Percentiles rank a stretch among this genome's conserved stretches.
phyloP scores from a whole-genome alignment of 1,140 invertebrate genomes.

The Drosophila ironensis region DNA sequence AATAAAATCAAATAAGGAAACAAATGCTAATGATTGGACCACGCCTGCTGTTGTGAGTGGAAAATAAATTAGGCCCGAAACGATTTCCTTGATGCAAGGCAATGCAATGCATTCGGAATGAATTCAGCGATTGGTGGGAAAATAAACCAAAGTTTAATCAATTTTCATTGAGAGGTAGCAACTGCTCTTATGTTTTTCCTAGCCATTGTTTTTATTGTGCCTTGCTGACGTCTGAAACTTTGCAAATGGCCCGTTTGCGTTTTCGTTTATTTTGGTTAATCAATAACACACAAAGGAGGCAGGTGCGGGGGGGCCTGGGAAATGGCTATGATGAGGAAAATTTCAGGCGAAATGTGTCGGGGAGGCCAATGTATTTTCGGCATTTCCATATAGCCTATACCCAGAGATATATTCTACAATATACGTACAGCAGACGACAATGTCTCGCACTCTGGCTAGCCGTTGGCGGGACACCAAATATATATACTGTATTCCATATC shows the following conservation, averaged over 20 bases:
- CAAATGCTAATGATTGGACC: constrained; percentile 33
- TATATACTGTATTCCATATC: constrained; percentile 19
- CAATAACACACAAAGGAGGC: constrained; percentile 48
- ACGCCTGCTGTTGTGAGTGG: constrained; percentile 19
- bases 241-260: constrained; percentile 12
- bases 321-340: constrained; percentile 24
- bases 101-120: constrained; percentile 24
- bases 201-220: constrained; percentile 17
- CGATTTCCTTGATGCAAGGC: constrained; percentile 25
- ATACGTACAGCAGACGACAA: constrained; percentile 50
- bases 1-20: constrained; percentile 37
- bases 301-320: neutral
- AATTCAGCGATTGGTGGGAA: neutral
- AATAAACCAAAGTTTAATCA: neutral
- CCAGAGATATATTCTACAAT: constrained; percentile 22
- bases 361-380: constrained; percentile 70
- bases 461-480: constrained; percentile 63
- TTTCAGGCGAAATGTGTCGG: constrained; percentile 44
- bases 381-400: constrained; percentile 20
- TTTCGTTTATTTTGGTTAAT: constrained; percentile 41
- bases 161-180: too few species aligned
- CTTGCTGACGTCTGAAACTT: constrained; percentile 62
- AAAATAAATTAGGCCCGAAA: constrained; percentile 21
- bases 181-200: constrained; percentile 25
- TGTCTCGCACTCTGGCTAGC: constrained; percentile 76